phyloP scores from a whole-genome alignment of 2,888 invertebrate species.

The Mechanitis mazaeus region DNA sequence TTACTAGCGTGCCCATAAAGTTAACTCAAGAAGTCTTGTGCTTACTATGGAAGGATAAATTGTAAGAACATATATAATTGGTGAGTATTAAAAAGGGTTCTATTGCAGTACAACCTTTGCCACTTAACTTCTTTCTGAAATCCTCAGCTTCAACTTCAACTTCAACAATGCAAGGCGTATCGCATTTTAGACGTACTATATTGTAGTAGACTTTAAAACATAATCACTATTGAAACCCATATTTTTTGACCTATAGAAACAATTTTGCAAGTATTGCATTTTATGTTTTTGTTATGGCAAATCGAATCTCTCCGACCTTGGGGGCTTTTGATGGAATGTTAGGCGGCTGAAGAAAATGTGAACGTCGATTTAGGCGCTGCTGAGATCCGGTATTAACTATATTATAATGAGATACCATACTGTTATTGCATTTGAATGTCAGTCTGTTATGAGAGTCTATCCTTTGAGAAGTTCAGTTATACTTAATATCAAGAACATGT shows the following conservation, averaged over 20 bases:
- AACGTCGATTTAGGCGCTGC: slow-evolving; percentile 34
- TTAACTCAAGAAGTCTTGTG: slow-evolving; percentile 40
- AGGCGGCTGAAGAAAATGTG: slow-evolving; percentile 35
- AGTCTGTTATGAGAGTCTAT: too few relatives aligned
- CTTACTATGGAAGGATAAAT: slow-evolving; percentile 51
- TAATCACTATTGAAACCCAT: slow-evolving; percentile 45
- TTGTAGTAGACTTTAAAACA: slow-evolving; percentile 52
- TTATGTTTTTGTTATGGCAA: slow-evolving; percentile 25
- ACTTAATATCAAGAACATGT: too few relatives aligned
- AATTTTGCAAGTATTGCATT: slow-evolving; percentile 16
- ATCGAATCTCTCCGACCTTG: slow-evolving; percentile 39
- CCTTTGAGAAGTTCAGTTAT: too few relatives aligned
- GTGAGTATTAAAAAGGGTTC: slow-evolving; percentile 57
- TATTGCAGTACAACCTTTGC: slow-evolving; percentile 42
- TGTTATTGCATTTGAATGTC: not conserved
- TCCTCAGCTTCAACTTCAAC: slow-evolving; percentile 45
- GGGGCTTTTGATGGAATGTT: slow-evolving; percentile 33
- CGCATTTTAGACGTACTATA: slow-evolving; percentile 49
- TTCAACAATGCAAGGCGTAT: slow-evolving; percentile 53
- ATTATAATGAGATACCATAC: slow-evolving; percentile 11
- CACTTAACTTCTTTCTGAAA: slow-evolving; percentile 46
- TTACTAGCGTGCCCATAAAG: slow-evolving; percentile 44
- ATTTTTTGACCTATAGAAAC: slow-evolving; percentile 11
- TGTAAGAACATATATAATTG: slow-evolving; percentile 43
- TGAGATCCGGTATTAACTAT: slow-evolving; percentile 31